Base-by-base conservation (phyloP, 2,888 invertebrate species). In the Hesperia comma region DNA sequence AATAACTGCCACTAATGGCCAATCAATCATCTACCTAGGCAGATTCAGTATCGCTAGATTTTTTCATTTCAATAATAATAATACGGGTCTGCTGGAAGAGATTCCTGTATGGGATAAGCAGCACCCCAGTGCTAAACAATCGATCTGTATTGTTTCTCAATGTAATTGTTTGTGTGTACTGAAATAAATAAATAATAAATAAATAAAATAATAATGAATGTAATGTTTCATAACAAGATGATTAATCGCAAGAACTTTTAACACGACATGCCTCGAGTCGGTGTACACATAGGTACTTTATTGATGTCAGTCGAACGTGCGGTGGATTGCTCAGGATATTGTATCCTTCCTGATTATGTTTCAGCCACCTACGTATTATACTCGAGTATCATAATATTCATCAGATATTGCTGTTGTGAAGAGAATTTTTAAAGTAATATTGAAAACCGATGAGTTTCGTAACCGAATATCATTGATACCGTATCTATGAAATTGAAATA, bases 311-410 rank as follows among this genome's bases (percentile, higher is more conserved):
- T 41, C 60, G 54, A 55, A 66, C 43, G 46, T 60, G 66, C 61
- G 66, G 66, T 67, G 43, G 60, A 53, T 21, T 58, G 66, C 53
- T 14, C 55, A 55, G 66, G 66, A 67, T 55, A 61, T 55, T 37
- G 43, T 67, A 67, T 67, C 66, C 66, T 67, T 67, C 66, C 66
- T 67, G 66, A 67, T 67, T 67, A 67, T 55, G 55, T 67, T 67
- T 61, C 66, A 67, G 46, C 54, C 66, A 43, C 57, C 64, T 64
- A 58, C 41, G 58, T 46, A 56, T 63, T 21, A 12, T 12, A 46
- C 43, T 46, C 21, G n/a, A 21, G 51, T 51, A 51, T 51, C 21
- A 51, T 51, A 46, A 46, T 46, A 46, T 46, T 17, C 43, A 46
- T 46, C 43, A 46, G 43, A 46, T 17, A 46, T 17, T 46, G 43